A percentile compares a stretch with the other conserved stretches of the same genome.
Conservation (phyloP, 1,140 invertebrate genomes). For the Melipona quadrifasciata region DNA sequence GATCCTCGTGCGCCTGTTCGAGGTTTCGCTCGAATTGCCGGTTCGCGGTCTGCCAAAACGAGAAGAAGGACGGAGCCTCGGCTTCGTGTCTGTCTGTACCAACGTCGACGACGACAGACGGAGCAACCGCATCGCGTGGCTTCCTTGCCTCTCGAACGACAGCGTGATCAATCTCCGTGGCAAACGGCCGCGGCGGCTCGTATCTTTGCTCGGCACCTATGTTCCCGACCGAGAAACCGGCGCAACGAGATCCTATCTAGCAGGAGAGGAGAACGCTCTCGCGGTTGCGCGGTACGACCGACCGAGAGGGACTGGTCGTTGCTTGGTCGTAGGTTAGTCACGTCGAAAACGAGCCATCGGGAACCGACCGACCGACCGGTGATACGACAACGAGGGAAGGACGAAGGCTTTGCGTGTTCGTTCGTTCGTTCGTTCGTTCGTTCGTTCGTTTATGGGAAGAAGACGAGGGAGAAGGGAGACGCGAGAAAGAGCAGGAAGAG, state of each 20-base stretch:
- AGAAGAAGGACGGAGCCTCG: neutral
- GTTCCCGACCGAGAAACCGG: slow-evolving; percentile 47
- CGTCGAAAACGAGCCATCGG: slow-evolving; percentile 40
- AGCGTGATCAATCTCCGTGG: slow-evolving; percentile 64
- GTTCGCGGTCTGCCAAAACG: neutral
- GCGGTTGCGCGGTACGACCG: slow-evolving; percentile 51
- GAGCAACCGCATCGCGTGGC: slow-evolving; percentile 49
- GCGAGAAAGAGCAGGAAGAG: neutral
- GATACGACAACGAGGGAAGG: slow-evolving; percentile 10
- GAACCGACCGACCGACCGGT: neutral
- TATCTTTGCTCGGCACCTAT: slow-evolving; percentile 62
- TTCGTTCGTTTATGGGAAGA: neutral
- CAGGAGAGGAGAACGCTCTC: slow-evolving; percentile 27
- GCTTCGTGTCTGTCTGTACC: slow-evolving; percentile 20
- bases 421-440: no score
- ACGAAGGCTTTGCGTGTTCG: no score
- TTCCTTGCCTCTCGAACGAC: slow-evolving; percentile 57
- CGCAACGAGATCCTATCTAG: slow-evolving; percentile 66
- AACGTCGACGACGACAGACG: slow-evolving; percentile 19
- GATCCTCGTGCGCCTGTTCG: neutral
- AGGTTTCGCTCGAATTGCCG: neutral
- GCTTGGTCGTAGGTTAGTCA: slow-evolving; percentile 49
- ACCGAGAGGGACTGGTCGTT: slow-evolving; percentile 5
- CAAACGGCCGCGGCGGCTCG: slow-evolving; percentile 53
- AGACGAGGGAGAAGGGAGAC: neutral